Evolutionary conservation across 2,797 vertebrate species (phyloP), one percentile per base, ranked within the genome.

Genomic region (Mus caroli): DNA sequence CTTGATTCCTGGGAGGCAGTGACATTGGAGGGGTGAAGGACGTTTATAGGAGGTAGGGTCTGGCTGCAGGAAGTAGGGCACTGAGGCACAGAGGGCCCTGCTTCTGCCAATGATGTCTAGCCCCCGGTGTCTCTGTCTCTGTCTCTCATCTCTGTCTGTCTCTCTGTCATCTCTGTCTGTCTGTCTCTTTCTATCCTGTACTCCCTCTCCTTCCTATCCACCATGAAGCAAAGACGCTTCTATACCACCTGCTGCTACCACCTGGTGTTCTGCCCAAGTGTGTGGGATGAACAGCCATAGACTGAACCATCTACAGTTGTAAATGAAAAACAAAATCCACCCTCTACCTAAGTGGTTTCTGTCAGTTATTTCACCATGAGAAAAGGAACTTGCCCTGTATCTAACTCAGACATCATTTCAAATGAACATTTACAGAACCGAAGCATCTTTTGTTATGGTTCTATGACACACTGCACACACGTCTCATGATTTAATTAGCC

Each of bases 351-450:
- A 2, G 37, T 4, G 22, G 71, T 24, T 76, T 34, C 28, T 60
- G 37, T n/a, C 40, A n/a, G 19, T 26, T 50, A 26, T 64, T 60
- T 77, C 31, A 34, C 69, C 43, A n/a, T 17, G 9, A 89, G 31
- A 77, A n/a, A 77, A 78, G 12, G 46, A 76, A 62, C 26, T 40
- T 31, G 22, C 13, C n/a, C 19, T 62, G 6, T 67, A 37, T 85
- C 19, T 86, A 79, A 69, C 43, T 85, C 88, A 46, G 62, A 71
- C 58, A 82, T 26, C 60, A 54, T 85, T 91, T 93, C 93, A 93
- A 86, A 88, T 69, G 56, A 85, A 58, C 43, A 11, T 69, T 92
- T 64, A 52, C 7, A 86, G 77, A 95, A 50, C 31, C 13, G 22
- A 6, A 19, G 34, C 12, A 34, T 77, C n/a, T 40, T 93, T 85